A percentile compares a stretch with the other conserved stretches of the same genome.
These are phyloP conservation scores for Neopelma chrysocephalum DNA, from an alignment of 2,797 vertebrate species.

Conservation along the genomic window DNA sequence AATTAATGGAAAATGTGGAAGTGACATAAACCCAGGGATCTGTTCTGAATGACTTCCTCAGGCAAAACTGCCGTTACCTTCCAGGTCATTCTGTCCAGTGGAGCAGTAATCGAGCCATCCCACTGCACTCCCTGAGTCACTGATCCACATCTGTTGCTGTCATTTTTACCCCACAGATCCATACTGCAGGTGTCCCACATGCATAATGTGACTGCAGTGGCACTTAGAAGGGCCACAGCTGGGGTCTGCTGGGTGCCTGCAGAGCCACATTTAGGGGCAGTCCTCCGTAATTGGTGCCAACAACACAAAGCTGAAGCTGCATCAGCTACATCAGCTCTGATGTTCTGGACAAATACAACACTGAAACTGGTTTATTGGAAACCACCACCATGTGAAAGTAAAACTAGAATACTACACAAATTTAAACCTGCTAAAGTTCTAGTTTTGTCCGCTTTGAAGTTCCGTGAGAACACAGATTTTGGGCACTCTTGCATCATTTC, in stretches of 20 bases:
- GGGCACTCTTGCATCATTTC: background rate
- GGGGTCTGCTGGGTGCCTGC: background rate
- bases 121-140: background rate
- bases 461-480: background rate
- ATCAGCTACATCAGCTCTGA: background rate
- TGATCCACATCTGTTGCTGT: rapidly evolving
- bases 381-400: background rate
- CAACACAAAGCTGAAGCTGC: rapidly evolving
- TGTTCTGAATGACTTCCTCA: background rate
- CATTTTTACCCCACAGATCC: background rate
- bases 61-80: background rate
- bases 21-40: background rate
- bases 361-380: background rate
- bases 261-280: background rate
- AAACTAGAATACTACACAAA: background rate
- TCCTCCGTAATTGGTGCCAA: rapidly evolving
- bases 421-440: rapidly evolving
- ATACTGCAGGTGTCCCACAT: rapidly evolving
- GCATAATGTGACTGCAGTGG: rapidly evolving
- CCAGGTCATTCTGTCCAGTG: background rate
- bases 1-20: background rate
- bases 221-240: background rate
- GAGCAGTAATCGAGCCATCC: background rate
- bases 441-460: background rate
- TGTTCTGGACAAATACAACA: rapidly evolving